phyloP scores from a whole-genome alignment of 2,888 invertebrate genomes.

The Rhagium mordax region DNA sequence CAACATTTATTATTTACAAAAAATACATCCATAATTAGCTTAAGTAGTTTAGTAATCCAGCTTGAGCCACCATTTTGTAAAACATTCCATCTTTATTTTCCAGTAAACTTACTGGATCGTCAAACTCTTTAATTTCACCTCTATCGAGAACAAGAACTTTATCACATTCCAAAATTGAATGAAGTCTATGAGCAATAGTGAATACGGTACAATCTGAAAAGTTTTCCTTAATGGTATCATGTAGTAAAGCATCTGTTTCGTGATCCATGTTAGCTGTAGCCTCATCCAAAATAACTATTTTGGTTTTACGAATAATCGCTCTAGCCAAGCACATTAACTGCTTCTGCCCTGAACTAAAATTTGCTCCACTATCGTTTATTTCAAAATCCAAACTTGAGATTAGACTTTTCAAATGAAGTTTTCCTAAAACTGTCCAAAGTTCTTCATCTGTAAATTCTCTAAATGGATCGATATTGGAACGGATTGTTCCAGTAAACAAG shows the following conservation, averaged over 20 bases:
- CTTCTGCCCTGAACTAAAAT: conserved; percentile 45
- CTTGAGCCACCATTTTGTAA: not conserved
- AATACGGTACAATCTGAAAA: conserved; percentile 73
- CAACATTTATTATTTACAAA: conserved; percentile 16
- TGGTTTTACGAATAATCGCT: conserved; percentile 70
- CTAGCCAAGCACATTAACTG: conserved; percentile 73
- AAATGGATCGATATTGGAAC: conserved; percentile 91
- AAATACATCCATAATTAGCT: conserved; percentile 12
- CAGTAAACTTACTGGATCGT: conserved; percentile 30
- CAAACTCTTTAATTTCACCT: conserved; percentile 57
- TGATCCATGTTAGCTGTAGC: conserved; percentile 73
- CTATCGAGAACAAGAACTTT: conserved; percentile 65
- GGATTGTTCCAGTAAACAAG: conserved; percentile 87
- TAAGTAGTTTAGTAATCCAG: not conserved
- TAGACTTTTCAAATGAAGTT: conserved; percentile 77
- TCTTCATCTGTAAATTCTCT: conserved; percentile 83
- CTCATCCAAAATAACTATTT: conserved; percentile 72
- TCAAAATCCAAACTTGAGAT: conserved; percentile 74
- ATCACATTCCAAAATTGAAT: conserved; percentile 73
- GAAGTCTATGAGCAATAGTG: conserved; percentile 66
- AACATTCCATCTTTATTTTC: not conserved
- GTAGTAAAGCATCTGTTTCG: conserved; percentile 64
- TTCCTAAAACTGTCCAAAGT: conserved; percentile 87
- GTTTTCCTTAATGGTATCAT: conserved; percentile 71
- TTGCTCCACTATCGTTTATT: conserved; percentile 56